A percentile compares a stretch with the other conserved stretches of the same genome.
Evolutionary conservation across 2,888 invertebrate species (phyloP).

Genomic region (Megamerina dolium): DNA sequence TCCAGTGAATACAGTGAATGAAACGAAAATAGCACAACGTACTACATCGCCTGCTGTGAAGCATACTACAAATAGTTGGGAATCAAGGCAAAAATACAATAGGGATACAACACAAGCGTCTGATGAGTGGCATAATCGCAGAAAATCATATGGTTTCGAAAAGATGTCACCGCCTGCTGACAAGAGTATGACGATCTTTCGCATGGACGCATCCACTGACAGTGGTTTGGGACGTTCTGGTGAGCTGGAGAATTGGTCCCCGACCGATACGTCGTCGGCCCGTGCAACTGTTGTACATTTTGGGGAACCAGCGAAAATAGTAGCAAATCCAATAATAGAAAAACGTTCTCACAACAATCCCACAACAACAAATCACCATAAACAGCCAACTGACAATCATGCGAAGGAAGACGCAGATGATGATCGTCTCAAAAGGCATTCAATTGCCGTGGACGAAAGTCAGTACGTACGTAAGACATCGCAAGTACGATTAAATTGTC

Average conservation of each 20-base stretch:
- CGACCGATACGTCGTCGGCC: slow-evolving; percentile 26
- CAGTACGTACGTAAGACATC: slow-evolving; percentile 50
- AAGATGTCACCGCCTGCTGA: slow-evolving; percentile 50
- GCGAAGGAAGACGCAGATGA: slow-evolving; percentile 18
- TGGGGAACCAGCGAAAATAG: slow-evolving; percentile 24
- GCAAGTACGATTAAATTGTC: slow-evolving; percentile 43
- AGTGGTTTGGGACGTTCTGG: slow-evolving; percentile 70
- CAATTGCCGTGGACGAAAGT: slow-evolving; percentile 56
- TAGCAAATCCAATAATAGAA: slow-evolving; percentile 14
- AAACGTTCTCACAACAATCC: slow-evolving; percentile 21
- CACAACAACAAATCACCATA: slow-evolving; percentile 18
- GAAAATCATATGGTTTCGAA: slow-evolving; percentile 74
- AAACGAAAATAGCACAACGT: background rate
- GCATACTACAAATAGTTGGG: slow-evolving; percentile 41
- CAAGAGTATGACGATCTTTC: slow-evolving; percentile 43
- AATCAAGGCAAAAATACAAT: slow-evolving; percentile 35
- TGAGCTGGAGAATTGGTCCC: slow-evolving; percentile 56
- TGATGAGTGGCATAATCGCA: slow-evolving; percentile 64
- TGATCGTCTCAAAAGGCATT: slow-evolving; percentile 50
- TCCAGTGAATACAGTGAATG: background rate
- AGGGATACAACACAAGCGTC: slow-evolving; percentile 39
- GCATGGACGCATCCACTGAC: slow-evolving; percentile 71
- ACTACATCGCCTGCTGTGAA: background rate
- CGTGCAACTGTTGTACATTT: slow-evolving; percentile 45
- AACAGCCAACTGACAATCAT: slow-evolving; percentile 8